These are phyloP conservation scores for Phenganax subtilis DNA, from an alignment of 92 coral and sea anemone species.

Conservation along the genomic window DNA sequence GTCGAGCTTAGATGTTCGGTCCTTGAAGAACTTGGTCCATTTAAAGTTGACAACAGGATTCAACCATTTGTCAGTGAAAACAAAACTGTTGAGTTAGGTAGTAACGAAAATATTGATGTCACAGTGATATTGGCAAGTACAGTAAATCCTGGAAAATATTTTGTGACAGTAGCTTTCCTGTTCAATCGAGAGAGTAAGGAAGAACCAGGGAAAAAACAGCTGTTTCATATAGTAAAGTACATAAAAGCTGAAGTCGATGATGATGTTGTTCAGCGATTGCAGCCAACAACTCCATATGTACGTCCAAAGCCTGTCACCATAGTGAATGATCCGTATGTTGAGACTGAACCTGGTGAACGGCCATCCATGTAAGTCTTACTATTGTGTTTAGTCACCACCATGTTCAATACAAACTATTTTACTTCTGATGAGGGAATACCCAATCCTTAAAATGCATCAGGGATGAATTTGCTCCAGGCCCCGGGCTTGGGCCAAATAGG, in stretches of 20 bases:
- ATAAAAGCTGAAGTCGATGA: conserved; percentile 60
- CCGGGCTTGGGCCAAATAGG: too few relatives aligned
- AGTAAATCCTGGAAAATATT: conserved; percentile 16
- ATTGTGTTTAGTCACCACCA: neutral
- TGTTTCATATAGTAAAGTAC: conserved; percentile 64
- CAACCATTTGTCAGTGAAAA: conserved; percentile 11
- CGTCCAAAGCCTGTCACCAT: conserved; percentile 67
- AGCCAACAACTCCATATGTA: conserved; percentile 57
- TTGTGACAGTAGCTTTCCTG: conserved; percentile 20
- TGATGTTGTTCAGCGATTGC: conserved; percentile 55
- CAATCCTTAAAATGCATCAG: too few relatives aligned
- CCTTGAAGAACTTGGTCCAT: neutral
- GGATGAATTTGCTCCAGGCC: too few relatives aligned
- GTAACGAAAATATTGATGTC: neutral
- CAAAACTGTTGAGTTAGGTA: neutral
- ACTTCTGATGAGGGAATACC: neutral
- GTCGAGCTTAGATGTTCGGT: conserved; percentile 3
- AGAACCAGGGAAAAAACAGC: neutral
- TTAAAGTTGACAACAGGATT: neutral
- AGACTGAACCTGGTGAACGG: conserved; percentile 58
- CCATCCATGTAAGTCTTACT: conserved; percentile 54
- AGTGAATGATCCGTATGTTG: conserved; percentile 66
- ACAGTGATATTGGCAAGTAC: neutral
- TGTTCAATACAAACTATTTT: neutral
- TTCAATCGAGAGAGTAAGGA: conserved; percentile 21